phyloP scores from a whole-genome alignment of 1,140 invertebrate species.

The Diachasmimorpha longicaudata region DNA sequence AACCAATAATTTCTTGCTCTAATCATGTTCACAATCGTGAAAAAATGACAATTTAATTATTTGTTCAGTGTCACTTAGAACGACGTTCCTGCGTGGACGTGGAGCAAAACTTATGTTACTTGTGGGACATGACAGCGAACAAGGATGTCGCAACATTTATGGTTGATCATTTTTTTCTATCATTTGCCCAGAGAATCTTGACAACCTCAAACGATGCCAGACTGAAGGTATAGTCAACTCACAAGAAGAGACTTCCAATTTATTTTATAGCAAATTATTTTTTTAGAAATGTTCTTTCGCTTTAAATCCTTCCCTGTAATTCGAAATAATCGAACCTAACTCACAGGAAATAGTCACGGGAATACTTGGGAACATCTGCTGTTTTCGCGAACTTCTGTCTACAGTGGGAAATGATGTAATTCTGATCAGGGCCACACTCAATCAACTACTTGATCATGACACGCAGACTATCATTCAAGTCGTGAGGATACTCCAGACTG shows the following conservation, averaged over 20 bases:
- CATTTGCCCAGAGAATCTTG: constrained; percentile 62
- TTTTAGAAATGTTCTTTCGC: too few relatives aligned
- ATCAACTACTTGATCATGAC: constrained; percentile 67
- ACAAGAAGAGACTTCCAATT: not conserved
- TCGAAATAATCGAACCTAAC: too few relatives aligned
- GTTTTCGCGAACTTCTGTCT: constrained; percentile 50
- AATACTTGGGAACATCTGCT: too few relatives aligned
- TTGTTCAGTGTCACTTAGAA: constrained; percentile 41
- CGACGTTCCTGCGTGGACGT: constrained; percentile 64
- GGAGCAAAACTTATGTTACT: constrained; percentile 73
- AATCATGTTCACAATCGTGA: not conserved
- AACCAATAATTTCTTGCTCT: not conserved
- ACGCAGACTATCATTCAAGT: constrained; percentile 71
- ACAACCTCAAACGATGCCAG: constrained; percentile 62
- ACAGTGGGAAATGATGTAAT: constrained; percentile 56
- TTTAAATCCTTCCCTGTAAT: too few relatives aligned
- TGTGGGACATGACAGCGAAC: constrained; percentile 82
- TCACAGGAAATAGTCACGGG: too few relatives aligned
- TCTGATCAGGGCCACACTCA: constrained; percentile 64
- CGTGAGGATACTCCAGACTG: constrained; percentile 68
- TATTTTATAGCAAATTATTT: not conserved
- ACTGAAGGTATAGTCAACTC: constrained; percentile 57
- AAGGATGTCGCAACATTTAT: constrained; percentile 74
- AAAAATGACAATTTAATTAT: not conserved
- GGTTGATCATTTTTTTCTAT: constrained; percentile 69